Base-by-base conservation (phyloP, 2,113 vertebrate species). In the Trichechus manatus region DNA sequence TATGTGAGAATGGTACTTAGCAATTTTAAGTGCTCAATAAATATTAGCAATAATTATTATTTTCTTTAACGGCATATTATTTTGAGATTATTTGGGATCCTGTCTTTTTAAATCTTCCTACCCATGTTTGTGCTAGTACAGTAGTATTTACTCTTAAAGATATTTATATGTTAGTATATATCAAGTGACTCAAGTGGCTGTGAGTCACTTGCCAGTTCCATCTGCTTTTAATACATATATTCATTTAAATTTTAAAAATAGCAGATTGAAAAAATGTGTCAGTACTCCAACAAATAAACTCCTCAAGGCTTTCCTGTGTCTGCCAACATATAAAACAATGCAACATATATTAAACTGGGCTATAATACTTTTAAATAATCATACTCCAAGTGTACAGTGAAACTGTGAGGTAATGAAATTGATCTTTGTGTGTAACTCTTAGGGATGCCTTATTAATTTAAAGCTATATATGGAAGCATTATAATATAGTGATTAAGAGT, bases 181-280 rank as follows among this genome's bases (percentile, higher is more conserved):
- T 90, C 31, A 44, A 2, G 77, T 39, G 39, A 39, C 39, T 39
- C 39, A 39, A 39, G 39, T 39, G 15, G 22, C 42, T 27, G 11
- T 87, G 72, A 94, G 50, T 64, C 19, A 56, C 17, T 3, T 29
- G 39, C 33, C 44, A 84, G 11, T 68, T 96, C 64, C 87, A 1
- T 80, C 47, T 95, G 15, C 15, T 56, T 56, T 81, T 88, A 81
- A 42, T 77, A 47, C 53, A 61, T 80, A 80, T 4, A 17, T 84
- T 96, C 66, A 80, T 91, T 91, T 87, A 93, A 63, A 93, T 42
- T 89, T 61, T 4, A 77, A 42, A 92, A 80, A 88, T 29, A 39
- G 10, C 19, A 47, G 47, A 56, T 79, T 85, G n/a, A 78, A 89
- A 84, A 79, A 84, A 80, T 33, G 74, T 74, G 6, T 88, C 74